These are phyloP conservation scores for Globodera rostochiensis DNA, from an alignment of 1,140 invertebrate species.

Conservation along the genomic window DNA sequence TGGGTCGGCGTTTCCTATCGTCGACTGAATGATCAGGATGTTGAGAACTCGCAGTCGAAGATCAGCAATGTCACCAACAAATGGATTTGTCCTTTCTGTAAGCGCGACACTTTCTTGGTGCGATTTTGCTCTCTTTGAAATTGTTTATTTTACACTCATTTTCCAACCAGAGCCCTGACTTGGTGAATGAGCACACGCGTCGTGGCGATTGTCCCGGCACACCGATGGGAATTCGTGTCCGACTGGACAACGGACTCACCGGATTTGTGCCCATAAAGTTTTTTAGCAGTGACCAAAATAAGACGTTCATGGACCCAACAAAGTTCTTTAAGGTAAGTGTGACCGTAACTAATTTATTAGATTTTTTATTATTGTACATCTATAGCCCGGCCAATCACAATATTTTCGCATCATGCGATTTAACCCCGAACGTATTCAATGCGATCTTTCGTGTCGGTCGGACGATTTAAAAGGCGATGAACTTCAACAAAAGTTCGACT, in stretches of 20 bases:
- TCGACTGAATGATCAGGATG: conserved; percentile 35
- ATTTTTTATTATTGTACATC: conserved; percentile 23
- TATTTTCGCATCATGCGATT: conserved; percentile 93
- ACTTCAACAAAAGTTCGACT: conserved; percentile 79
- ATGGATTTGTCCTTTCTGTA: conserved; percentile 85
- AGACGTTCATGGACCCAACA: conserved; percentile 81
- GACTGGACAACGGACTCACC: conserved; percentile 87
- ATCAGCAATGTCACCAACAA: conserved; percentile 76
- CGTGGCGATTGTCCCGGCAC: conserved; percentile 90
- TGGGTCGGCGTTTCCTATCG: conserved; percentile 56
- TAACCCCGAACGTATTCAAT: conserved; percentile 87
- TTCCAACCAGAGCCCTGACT: conserved; percentile 40
- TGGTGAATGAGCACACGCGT: conserved; percentile 78
- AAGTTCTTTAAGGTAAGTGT: conserved; percentile 77
- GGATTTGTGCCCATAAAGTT: conserved; percentile 95
- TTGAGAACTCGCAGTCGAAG: conserved; percentile 76
- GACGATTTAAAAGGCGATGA: conserved; percentile 89
- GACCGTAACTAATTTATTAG: not conserved
- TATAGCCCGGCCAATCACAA: conserved; percentile 78
- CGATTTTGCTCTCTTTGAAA: conserved; percentile 72
- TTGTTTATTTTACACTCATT: conserved; percentile 76
- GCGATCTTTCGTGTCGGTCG: conserved; percentile 88
- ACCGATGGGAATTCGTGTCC: conserved; percentile 84
- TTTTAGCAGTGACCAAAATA: conserved; percentile 71
- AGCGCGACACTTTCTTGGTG: conserved; percentile 70